A percentile compares a stretch with the other conserved stretches of the same genome.
Evolutionary conservation across 2,113 vertebrate genomes (phyloP).

Genomic region (Taxidea taxus): DNA sequence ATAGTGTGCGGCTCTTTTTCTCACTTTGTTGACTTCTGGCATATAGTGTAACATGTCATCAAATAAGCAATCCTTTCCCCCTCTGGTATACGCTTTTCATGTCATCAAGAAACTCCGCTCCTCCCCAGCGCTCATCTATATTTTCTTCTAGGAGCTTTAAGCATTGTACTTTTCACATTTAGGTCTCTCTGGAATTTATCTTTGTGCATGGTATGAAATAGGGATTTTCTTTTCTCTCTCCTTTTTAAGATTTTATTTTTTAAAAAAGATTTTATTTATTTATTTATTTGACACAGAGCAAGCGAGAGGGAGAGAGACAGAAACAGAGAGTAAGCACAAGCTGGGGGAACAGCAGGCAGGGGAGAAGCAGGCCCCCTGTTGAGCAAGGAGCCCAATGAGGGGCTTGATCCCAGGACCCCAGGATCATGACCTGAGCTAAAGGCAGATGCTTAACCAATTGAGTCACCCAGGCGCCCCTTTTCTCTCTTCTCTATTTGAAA

Average conservation of each 20-base stretch:
- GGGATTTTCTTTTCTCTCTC: background rate
- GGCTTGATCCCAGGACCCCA: background rate
- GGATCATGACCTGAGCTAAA: background rate
- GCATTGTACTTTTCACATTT: slow-evolving; percentile 8
- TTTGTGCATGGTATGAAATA: background rate
- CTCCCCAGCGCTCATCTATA: background rate
- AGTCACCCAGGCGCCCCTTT: background rate
- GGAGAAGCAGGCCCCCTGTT: background rate
- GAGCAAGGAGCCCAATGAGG: background rate
- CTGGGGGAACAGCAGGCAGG: background rate
- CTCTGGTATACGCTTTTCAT: background rate
- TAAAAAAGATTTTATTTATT: background rate
- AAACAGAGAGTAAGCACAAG: background rate
- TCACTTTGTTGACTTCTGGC: background rate
- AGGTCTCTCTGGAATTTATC: background rate
- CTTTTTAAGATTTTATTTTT: background rate
- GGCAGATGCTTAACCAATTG: background rate
- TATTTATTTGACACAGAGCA: background rate
- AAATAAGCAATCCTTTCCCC: background rate
- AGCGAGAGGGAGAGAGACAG: background rate
- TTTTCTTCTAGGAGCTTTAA: slow-evolving; percentile 31
- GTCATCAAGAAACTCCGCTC: background rate
- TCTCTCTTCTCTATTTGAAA: background rate
- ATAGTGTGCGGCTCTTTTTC: background rate
- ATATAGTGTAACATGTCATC: background rate